Percentiles rank a stretch among this genome's conserved stretches.
phyloP scores from a whole-genome alignment of 2,113 vertebrate genomes.

The Pomatostomus ruficeps region DNA sequence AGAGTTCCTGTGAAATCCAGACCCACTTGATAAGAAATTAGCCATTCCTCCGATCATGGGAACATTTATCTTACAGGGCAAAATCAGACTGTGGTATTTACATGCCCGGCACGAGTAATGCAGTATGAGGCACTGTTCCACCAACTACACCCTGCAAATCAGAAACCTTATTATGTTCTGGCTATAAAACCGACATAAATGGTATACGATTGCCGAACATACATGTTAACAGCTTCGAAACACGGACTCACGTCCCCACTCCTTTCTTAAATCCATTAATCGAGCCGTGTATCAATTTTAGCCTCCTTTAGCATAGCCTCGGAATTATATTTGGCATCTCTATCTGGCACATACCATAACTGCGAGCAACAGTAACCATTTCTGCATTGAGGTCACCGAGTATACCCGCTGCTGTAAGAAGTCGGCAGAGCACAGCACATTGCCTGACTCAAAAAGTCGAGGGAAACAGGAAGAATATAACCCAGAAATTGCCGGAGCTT shows the following conservation, averaged over 20 bases:
- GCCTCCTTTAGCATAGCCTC: background rate
- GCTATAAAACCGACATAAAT: background rate
- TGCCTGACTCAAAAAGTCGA: background rate
- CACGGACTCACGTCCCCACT: background rate
- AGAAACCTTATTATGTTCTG: background rate
- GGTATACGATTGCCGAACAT: background rate
- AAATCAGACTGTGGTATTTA: background rate
- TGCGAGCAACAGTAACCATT: background rate
- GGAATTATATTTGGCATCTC: background rate
- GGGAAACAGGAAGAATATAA: background rate
- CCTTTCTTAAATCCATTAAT: background rate
- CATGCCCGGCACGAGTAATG: background rate
- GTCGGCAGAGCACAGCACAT: background rate
- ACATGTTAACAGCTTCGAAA: background rate
- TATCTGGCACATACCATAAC: background rate
- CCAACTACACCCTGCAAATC: background rate
- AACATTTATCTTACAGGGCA: background rate
- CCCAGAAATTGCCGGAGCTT: background rate
- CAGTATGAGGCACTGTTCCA: background rate
- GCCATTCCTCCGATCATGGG: background rate
- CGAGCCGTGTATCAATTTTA: background rate
- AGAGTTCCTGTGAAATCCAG: background rate
- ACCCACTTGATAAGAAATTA: background rate
- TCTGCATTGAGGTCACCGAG: constrained; percentile 2
- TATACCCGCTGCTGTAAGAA: background rate